Conservation (phyloP, 2,888 invertebrate species). For the Sinotaia quadrata region DNA sequence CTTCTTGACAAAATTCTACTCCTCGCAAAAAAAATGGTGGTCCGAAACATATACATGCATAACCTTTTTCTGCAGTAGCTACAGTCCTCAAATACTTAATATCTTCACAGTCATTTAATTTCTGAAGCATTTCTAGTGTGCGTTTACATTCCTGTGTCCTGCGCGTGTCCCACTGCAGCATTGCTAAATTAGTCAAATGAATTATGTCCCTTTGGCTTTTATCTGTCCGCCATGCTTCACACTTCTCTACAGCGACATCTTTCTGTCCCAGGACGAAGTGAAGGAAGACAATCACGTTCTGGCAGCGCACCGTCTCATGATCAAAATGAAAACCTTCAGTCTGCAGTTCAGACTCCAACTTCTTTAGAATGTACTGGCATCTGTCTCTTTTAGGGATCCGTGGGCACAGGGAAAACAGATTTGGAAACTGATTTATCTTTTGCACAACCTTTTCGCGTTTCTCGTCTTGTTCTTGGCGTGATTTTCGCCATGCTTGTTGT, state of each 20-base stretch:
- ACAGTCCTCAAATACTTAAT: neutral
- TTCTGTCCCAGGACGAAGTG: neutral
- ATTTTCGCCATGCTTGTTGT: neutral
- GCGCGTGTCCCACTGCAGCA: conserved; percentile 1
- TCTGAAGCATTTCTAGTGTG: neutral
- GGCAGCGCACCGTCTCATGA: conserved; percentile 9
- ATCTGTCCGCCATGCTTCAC: neutral
- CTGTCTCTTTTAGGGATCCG: neutral
- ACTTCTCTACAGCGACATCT: neutral
- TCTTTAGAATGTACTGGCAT: neutral
- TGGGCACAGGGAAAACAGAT: conserved; percentile 7
- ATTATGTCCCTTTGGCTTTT: neutral
- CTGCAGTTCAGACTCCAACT: neutral
- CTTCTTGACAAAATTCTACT: neutral
- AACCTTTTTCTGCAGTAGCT: conserved; percentile 6
- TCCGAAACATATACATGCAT: neutral
- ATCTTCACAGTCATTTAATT: neutral
- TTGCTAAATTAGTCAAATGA: neutral
- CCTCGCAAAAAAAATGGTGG: neutral
- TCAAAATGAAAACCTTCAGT: neutral
- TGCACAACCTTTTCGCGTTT: neutral
- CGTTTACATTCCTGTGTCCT: neutral
- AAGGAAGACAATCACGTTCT: conserved; percentile 9
- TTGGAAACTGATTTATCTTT: neutral
- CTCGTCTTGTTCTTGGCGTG: neutral